Percentiles rank a stretch among this genome's conserved stretches.
phyloP scores from a whole-genome alignment of 2,797 vertebrate genomes.

The Chaetodon trifasciatus region DNA sequence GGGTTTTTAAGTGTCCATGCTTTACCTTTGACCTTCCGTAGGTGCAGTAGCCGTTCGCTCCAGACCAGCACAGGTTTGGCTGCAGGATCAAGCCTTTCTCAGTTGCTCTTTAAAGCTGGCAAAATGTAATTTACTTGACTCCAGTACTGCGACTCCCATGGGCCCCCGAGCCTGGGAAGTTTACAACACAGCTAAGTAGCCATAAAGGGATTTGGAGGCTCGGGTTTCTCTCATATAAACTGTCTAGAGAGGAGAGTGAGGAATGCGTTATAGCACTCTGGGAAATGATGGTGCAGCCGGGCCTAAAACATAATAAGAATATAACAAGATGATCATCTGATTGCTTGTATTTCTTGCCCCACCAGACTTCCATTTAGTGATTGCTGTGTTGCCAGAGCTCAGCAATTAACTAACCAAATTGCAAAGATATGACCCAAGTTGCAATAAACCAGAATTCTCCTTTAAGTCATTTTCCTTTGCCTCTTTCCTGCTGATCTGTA shows the following conservation, averaged over 20 bases:
- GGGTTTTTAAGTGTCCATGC: constrained; percentile 20
- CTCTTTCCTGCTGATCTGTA: not conserved
- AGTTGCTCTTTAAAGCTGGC: constrained; percentile 45
- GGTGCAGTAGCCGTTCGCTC: constrained; percentile 8
- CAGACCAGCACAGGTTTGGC: constrained; percentile 21
- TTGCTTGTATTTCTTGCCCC: constrained; percentile 9
- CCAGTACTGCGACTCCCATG: constrained; percentile 45
- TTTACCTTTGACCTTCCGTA: constrained; percentile 42
- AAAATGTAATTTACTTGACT: constrained; percentile 63
- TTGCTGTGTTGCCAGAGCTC: not conserved
- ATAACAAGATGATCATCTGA: constrained; percentile 27
- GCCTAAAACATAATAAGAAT: constrained; percentile 32
- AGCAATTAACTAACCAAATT: not conserved
- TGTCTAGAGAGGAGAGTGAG: constrained; percentile 34
- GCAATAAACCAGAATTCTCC: not conserved
- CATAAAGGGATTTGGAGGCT: constrained; percentile 70
- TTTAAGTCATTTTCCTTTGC: not conserved
- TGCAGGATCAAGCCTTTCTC: constrained; percentile 26
- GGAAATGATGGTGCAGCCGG: constrained; percentile 27
- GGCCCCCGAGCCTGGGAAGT: constrained; percentile 46
- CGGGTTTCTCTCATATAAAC: constrained; percentile 44
- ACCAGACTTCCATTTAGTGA: constrained; percentile 14
- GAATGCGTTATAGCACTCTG: constrained; percentile 39
- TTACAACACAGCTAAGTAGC: constrained; percentile 70
- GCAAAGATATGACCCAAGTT: not conserved